Conservation (phyloP, 2,113 vertebrate genomes). For the Pao palembangensis region DNA sequence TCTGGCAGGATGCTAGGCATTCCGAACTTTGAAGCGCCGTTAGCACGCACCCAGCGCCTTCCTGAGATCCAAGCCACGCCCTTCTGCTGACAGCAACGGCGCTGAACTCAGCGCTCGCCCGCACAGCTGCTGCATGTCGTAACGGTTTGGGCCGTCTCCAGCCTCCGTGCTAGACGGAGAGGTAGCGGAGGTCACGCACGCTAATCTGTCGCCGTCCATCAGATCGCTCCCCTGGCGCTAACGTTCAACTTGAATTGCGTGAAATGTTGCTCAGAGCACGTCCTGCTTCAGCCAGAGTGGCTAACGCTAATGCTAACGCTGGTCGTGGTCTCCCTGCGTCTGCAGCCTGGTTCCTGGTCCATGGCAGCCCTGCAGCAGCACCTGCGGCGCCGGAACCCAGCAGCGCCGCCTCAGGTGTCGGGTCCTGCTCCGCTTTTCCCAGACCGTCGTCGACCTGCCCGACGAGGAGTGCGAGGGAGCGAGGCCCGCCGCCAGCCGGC, state of each 20-base stretch:
- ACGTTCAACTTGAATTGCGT: no score
- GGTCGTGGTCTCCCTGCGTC: no score
- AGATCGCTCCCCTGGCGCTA: no score
- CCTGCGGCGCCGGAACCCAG: slow-evolving; percentile 87
- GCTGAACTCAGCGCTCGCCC: slow-evolving; percentile 17
- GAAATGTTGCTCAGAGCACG: no score
- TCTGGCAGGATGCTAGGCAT: background rate
- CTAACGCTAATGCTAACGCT: no score
- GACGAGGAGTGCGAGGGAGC: slow-evolving; percentile 89
- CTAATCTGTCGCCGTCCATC: no score
- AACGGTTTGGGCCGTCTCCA: slow-evolving; percentile 5
- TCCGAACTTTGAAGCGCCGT: background rate
- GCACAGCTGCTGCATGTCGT: slow-evolving; percentile 9
- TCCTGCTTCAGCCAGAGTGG: no score
- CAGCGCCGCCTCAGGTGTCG: slow-evolving; percentile 85
- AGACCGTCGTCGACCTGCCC: slow-evolving; percentile 89
- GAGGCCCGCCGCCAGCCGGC: slow-evolving; percentile 78
- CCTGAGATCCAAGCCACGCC: background rate
- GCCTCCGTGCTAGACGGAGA: no score
- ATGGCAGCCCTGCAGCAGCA: slow-evolving; percentile 88
- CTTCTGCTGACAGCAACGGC: background rate
- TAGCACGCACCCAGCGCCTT: background rate
- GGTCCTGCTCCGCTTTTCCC: slow-evolving; percentile 92
- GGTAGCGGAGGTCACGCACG: no score
- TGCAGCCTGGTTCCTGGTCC: slow-evolving; percentile 87